Conservation (phyloP, 2,113 vertebrate species). For the Gallinago jamesoni region DNA sequence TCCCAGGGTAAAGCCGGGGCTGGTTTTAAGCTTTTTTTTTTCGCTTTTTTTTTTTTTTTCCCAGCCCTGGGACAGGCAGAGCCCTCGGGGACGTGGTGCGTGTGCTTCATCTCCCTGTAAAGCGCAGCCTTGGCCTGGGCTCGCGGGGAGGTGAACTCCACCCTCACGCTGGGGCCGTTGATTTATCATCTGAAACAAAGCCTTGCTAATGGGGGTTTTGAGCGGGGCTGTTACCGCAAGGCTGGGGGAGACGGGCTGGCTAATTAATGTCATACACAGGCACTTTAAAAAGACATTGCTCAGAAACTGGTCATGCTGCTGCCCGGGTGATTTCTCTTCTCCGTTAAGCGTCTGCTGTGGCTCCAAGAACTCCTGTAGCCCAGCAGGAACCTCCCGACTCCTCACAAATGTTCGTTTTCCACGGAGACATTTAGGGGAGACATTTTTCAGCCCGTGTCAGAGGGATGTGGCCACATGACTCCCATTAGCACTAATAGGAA, state of each 20-base stretch:
- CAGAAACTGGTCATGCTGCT: slow-evolving; percentile 35
- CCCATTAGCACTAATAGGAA: slow-evolving; percentile 56
- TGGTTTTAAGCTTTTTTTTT: neutral
- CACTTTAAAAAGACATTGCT: slow-evolving; percentile 19
- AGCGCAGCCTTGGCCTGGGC: neutral
- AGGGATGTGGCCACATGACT: slow-evolving; percentile 24
- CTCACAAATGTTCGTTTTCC: slow-evolving; percentile 11
- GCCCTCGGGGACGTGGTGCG: neutral
- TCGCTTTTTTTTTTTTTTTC: neutral
- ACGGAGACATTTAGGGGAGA: neutral
- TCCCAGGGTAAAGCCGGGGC: neutral
- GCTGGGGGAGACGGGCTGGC: neutral
- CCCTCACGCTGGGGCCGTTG: neutral
- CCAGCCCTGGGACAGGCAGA: neutral
- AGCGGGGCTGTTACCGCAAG: neutral
- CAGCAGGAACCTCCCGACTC: slow-evolving; percentile 29
- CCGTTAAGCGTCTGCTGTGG: neutral
- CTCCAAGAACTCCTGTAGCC: slow-evolving; percentile 53
- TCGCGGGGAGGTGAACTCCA: slow-evolving; percentile 10
- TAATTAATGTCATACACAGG: slow-evolving; percentile 48
- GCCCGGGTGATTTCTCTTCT: slow-evolving; percentile 42
- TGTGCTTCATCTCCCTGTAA: neutral
- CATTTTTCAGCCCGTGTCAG: neutral
- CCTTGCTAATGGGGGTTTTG: neutral
- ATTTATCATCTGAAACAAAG: slow-evolving; percentile 45